Conservation (phyloP, 2,113 vertebrate species). For the Thunnus thynnus region DNA sequence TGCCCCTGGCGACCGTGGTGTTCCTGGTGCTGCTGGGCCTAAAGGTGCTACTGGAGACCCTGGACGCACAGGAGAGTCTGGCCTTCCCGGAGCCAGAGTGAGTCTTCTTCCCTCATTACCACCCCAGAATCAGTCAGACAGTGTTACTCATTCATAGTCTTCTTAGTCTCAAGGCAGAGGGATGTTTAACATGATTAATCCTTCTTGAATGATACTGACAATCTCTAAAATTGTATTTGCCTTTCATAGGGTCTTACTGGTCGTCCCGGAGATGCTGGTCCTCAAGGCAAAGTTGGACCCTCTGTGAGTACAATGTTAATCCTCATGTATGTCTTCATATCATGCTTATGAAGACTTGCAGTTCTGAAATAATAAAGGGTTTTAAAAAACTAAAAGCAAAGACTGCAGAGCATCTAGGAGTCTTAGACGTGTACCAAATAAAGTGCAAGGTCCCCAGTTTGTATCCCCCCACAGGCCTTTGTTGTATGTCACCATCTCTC, state of each 20-base stretch:
- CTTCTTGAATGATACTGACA: constrained; percentile 11
- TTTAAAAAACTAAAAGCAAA: background rate
- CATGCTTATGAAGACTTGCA: background rate
- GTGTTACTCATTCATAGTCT: background rate
- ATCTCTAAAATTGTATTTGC: constrained; percentile 13
- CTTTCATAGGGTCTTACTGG: constrained; percentile 93
- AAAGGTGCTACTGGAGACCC: constrained; percentile 93
- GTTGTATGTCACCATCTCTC: too few species aligned
- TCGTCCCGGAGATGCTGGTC: constrained; percentile 95
- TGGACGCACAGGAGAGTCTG: constrained; percentile 94
- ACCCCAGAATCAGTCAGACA: background rate
- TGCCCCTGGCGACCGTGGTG: constrained; percentile 94
- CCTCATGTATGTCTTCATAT: background rate
- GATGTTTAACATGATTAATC: background rate
- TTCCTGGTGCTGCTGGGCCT: constrained; percentile 89
- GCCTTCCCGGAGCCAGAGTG: constrained; percentile 97
- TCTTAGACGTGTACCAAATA: too few species aligned
- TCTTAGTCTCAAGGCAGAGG: background rate
- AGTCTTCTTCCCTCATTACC: constrained; percentile 56
- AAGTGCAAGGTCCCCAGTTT: too few species aligned
- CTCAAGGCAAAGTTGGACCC: constrained; percentile 96
- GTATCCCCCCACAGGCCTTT: too few species aligned
- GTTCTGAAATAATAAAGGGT: background rate
- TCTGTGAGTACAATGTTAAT: constrained; percentile 86
- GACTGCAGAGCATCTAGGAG: too few species aligned